Conservation (phyloP, 1,140 invertebrate genomes). For the Tetramorium parvispinum region DNA sequence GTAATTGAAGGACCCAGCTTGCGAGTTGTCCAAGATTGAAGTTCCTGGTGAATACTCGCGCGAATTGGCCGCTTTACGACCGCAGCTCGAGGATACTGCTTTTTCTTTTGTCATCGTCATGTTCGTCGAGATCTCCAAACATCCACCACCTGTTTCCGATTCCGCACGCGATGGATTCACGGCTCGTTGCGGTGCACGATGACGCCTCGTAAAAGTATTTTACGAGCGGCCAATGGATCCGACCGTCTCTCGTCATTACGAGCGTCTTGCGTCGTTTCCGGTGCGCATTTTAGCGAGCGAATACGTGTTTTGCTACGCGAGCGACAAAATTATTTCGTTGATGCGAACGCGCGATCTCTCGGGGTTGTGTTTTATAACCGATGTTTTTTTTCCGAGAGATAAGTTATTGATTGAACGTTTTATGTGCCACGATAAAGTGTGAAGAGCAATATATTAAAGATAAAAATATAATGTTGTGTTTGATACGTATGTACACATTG, state of each 20-base stretch:
- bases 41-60: conserved; percentile 5
- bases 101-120: not conserved
- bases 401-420: conserved; percentile 27
- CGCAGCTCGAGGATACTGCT: not conserved
- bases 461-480: not conserved
- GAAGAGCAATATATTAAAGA: not conserved
- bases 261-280: conserved; percentile 12
- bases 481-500: not conserved
- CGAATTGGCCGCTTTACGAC: conserved; percentile 29
- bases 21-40: conserved; percentile 18
- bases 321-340: not conserved
- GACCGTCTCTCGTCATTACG: conserved; percentile 12
- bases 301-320: not conserved
- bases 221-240: conserved; percentile 11
- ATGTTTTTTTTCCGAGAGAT: conserved; percentile 4
- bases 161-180: conserved; percentile 23
- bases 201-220: conserved; percentile 59
- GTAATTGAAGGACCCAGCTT: not conserved
- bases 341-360: not conserved
- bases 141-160: conserved; percentile 56
- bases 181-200: not conserved
- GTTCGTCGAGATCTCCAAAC: conserved; percentile 4
- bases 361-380: not conserved
- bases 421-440: not conserved
- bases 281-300: not conserved